phyloP scores from a whole-genome alignment of 2,888 invertebrate species.

The Rhodophaea formosa region DNA sequence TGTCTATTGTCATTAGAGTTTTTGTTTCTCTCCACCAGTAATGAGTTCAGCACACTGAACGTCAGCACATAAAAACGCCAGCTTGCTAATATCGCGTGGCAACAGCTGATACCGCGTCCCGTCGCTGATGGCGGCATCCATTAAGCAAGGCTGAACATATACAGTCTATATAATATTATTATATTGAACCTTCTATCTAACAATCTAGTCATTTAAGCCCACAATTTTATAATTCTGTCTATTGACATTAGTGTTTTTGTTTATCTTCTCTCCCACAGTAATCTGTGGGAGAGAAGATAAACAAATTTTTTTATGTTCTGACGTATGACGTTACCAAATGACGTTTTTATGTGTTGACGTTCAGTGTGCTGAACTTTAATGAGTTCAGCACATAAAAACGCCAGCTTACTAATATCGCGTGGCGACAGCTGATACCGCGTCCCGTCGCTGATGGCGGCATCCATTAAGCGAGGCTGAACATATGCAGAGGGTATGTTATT shows the following conservation, averaged over 20 bases:
- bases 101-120: not conserved
- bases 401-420: constrained; percentile 1
- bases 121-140: constrained; percentile 4
- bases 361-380: not conserved
- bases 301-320: too few relatives aligned
- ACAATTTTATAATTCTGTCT: too few relatives aligned
- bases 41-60: not conserved
- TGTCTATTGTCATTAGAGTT: too few relatives aligned
- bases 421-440: not conserved
- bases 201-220: too few relatives aligned
- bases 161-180: too few relatives aligned
- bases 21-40: not conserved
- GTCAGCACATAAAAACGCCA: constrained; percentile 4
- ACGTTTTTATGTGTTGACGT: too few relatives aligned
- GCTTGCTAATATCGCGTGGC: constrained; percentile 1
- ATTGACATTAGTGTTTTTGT: too few relatives aligned
- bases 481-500: too few relatives aligned
- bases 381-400: constrained; percentile 4
- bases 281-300: too few relatives aligned
- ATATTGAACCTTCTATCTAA: too few relatives aligned
- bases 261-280: not conserved
- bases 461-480: not conserved
- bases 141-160: not conserved
- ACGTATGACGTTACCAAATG: too few relatives aligned
- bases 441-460: not conserved